Evolutionary conservation across 2,797 vertebrate species (phyloP), one percentile per base, ranked within the genome.

Genomic region (Enteromius paludinosus): DNA sequence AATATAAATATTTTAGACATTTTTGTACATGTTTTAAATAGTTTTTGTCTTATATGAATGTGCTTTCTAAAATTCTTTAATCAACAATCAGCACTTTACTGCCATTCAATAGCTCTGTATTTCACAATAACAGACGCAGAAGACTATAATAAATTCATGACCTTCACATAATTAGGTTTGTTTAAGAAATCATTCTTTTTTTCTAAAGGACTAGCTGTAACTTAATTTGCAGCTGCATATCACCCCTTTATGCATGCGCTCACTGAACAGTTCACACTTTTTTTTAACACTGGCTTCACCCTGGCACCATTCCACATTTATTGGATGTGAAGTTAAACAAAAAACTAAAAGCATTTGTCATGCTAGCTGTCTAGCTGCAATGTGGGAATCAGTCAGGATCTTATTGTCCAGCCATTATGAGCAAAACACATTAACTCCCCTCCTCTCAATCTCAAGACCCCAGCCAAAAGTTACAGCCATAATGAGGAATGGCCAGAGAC

Each of bases 61-160:
- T 14, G 41, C 7, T 15, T 12, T n/a, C 5, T 18, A 72, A 72
- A 25, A 72, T 33, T 49, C 43, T 77, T 49, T 64, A 38, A 71
- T 59, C 64, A 79, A 80, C 76, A 59, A 72, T 61, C 56, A 72
- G 68, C 84, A 70, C n/a, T 52, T 81, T 79, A 81, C 82, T 17
- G 65, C 56, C 0, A 54, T 89, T 87, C 69, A 52, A 88, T 84
- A 86, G 69, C 25, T 65, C 59, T 23, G 71, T 59, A 81, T 77
- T 75, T 65, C 81, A 85, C 85, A 85, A 71, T 81, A 38, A 83
- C 56, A 78, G 30, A n/a, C 61, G 49, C 28, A 74, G 38, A 9
- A 75, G 10, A n/a, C 18, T 12, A 14, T 15, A 41, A 15, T 28
- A 17, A 45, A 43, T 75, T 75, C 45, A 45, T 43, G 66, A 69